These are phyloP conservation scores for Chrysolophus pictus DNA, from an alignment of 2,797 vertebrate genomes.

Conservation along the genomic window DNA sequence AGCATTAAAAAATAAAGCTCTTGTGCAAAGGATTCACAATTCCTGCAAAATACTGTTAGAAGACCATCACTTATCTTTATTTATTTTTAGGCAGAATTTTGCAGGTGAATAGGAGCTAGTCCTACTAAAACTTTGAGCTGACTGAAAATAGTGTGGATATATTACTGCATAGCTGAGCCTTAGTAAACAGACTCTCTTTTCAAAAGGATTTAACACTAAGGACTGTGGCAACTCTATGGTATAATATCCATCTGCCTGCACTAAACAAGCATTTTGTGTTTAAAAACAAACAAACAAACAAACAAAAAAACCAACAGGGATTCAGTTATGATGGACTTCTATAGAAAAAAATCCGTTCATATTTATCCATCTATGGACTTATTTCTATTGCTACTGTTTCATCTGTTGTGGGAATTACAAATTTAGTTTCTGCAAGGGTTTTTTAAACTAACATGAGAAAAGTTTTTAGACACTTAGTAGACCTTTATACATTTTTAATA, in stretches of 20 bases:
- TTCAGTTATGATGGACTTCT: not conserved
- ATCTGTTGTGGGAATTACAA: not conserved
- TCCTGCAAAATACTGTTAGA: not conserved
- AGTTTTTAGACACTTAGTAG: not conserved
- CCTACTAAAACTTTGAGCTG: not conserved
- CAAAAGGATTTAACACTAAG: not conserved
- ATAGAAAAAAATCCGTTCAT: not conserved
- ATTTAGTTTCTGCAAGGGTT: not conserved
- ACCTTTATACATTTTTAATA: not conserved
- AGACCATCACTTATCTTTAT: not conserved
- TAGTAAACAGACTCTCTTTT: not conserved
- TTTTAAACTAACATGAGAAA: not conserved
- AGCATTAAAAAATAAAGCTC: not conserved
- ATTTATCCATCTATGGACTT: not conserved
- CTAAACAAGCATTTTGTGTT: not conserved
- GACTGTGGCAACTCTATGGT: not conserved
- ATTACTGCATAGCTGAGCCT: accelerated
- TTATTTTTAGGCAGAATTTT: not conserved
- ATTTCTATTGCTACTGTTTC: not conserved
- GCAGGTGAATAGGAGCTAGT: not conserved
- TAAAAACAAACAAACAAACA: not conserved
- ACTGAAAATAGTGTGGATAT: not conserved
- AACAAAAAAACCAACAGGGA: not conserved
- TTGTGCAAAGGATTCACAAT: not conserved
- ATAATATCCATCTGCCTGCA: not conserved